Conservation (phyloP, 1,140 invertebrate species). For the Asbolus verrucosus region DNA sequence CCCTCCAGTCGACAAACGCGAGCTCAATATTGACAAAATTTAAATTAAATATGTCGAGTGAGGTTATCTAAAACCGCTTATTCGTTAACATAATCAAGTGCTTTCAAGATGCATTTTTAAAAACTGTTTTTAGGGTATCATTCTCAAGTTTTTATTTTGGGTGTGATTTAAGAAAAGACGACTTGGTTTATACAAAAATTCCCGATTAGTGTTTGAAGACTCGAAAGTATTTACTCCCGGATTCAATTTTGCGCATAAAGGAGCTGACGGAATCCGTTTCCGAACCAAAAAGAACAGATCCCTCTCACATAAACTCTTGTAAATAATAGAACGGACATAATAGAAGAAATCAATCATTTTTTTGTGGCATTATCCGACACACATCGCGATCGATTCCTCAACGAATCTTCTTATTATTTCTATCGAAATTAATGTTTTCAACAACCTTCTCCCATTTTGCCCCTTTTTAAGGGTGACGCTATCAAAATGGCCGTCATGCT, state of each 20-base stretch:
- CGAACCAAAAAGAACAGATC: conserved; percentile 6
- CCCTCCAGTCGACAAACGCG: no score
- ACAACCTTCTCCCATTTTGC: neutral
- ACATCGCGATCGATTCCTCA: conserved; percentile 31
- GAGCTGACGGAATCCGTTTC: conserved; percentile 28
- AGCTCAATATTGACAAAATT: no score
- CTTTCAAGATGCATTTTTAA: no score
- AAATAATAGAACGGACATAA: conserved; percentile 38
- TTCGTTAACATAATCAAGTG: no score
- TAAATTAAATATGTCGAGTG: no score
- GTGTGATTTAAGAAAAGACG: no score
- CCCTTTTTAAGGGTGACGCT: conserved; percentile 1
- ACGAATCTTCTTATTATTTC: neutral
- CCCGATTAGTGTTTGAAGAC: no score
- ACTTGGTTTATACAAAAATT: no score
- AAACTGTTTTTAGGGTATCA: no score
- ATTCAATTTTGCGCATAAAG: conserved; percentile 35
- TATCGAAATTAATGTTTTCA: conserved; percentile 22
- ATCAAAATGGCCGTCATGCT: conserved; percentile 47
- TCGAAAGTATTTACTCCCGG: neutral
- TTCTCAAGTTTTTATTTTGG: no score
- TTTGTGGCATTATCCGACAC: no score
- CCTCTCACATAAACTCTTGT: conserved; percentile 36
- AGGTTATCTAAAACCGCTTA: no score
- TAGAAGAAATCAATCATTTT: conserved; percentile 39